A percentile compares a stretch with the other conserved stretches of the same genome.
Conservation (phyloP, 2,113 vertebrate genomes). For the Indicator indicator region DNA sequence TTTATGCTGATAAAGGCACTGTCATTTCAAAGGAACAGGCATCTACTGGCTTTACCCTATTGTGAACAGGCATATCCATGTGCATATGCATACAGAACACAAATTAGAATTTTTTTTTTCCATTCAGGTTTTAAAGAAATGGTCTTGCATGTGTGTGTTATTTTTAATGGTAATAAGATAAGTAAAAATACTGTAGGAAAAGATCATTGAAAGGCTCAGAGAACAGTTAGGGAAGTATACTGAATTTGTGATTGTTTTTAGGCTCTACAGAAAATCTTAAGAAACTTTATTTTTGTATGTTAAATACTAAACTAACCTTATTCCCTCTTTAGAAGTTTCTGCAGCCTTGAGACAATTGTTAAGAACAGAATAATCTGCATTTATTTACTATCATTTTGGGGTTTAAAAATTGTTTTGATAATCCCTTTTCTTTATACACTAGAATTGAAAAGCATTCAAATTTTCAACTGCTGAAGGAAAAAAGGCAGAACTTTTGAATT, state of each 20-base stretch:
- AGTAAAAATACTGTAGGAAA: not conserved
- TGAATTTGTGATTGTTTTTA: not conserved
- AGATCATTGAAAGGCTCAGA: not conserved
- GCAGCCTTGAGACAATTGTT: not conserved
- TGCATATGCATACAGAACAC: not conserved
- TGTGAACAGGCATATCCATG: not conserved
- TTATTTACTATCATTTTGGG: not conserved
- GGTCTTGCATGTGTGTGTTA: not conserved
- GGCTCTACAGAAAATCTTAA: not conserved
- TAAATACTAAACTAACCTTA: conserved; percentile 20
- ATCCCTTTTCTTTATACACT: not conserved
- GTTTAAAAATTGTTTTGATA: not conserved
- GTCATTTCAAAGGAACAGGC: not conserved
- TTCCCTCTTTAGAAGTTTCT: not conserved
- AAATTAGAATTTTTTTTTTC: not conserved
- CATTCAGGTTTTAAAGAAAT: not conserved
- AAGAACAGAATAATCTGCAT: not conserved
- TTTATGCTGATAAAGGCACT: not conserved
- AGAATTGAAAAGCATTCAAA: not conserved
- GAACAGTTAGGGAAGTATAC: not conserved
- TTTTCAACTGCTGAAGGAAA: not conserved
- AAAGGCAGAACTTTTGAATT: not conserved
- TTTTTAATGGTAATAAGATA: not conserved
- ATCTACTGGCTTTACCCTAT: not conserved
- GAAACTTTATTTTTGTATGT: not conserved